Evolutionary conservation across 2,888 invertebrate species (phyloP).

Genomic region (Aporophyla lueneburgensis): DNA sequence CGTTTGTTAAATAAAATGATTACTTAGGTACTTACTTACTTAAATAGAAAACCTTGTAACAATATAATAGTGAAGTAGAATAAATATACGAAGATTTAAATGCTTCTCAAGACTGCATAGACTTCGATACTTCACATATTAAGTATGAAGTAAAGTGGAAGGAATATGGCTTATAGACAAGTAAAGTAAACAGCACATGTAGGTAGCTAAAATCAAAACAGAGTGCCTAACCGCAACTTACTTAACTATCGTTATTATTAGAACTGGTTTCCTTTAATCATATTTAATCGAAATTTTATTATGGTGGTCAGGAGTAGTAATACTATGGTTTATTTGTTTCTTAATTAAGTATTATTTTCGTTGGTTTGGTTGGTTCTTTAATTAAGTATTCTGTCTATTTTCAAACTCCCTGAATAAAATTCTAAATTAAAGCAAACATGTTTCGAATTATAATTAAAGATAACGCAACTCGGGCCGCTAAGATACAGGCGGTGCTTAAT

Average conservation of each 20-base stretch:
- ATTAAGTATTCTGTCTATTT: neutral
- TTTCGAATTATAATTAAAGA: neutral
- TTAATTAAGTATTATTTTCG: neutral
- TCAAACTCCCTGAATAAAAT: no score
- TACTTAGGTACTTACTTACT: no score
- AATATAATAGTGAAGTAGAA: neutral
- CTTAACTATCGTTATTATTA: neutral
- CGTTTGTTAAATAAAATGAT: no score
- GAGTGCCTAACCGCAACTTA: neutral
- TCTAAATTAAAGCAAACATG: neutral
- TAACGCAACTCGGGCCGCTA: neutral
- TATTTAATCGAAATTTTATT: neutral
- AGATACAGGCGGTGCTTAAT: neutral
- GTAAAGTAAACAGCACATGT: no score
- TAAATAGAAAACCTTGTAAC: neutral
- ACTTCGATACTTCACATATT: neutral
- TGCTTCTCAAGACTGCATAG: neutral
- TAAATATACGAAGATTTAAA: neutral
- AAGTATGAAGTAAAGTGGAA: neutral
- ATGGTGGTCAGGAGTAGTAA: neutral
- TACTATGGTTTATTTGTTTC: neutral
- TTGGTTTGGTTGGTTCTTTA: neutral
- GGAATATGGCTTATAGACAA: neutral
- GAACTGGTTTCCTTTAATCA: neutral
- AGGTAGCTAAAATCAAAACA: neutral